Conservation (phyloP, 1,140 invertebrate species). For the Wasmannia auropunctata region DNA sequence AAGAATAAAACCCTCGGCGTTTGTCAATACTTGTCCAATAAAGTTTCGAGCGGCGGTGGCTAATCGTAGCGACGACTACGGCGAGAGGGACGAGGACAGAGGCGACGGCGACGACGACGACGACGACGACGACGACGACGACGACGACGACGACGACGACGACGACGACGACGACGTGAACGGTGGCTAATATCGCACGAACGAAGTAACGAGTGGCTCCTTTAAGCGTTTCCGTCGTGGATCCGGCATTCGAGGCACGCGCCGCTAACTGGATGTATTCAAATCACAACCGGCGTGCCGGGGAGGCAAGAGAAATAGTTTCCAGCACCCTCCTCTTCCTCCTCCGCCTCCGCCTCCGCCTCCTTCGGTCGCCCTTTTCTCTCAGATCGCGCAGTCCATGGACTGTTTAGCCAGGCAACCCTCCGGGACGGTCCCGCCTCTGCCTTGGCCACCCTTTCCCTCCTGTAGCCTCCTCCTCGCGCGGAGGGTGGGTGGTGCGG, state of each 20-base stretch:
- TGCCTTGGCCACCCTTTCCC: not conserved
- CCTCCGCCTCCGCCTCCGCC: too few relatives aligned
- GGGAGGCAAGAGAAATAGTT: slow-evolving; percentile 83
- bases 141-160: not conserved
- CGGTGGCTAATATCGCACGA: slow-evolving; percentile 69
- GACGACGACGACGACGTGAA: slow-evolving; percentile 41
- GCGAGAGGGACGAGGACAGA: not conserved
- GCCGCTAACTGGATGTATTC: slow-evolving; percentile 84
- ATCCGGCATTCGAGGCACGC: slow-evolving; percentile 81
- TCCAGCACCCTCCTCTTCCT: slow-evolving; percentile 61
- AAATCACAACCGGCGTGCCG: slow-evolving; percentile 81
- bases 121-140: slow-evolving; percentile 22
- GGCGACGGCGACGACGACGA: slow-evolving; percentile 32
- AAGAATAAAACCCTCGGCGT: slow-evolving; percentile 27
- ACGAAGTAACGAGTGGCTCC: slow-evolving; percentile 79
- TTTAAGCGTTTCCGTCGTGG: slow-evolving; percentile 75
- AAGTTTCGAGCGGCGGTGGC: slow-evolving; percentile 24
- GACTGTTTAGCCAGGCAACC: slow-evolving; percentile 70
- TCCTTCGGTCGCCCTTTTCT: slow-evolving; percentile 63
- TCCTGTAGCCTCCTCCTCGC: not conserved
- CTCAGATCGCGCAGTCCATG: slow-evolving; percentile 72
- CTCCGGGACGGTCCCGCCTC: slow-evolving; percentile 47
- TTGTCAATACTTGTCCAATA: slow-evolving; percentile 50
- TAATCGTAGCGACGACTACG: slow-evolving; percentile 29
- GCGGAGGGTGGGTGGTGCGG: slow-evolving; percentile 4